Evolutionary conservation across 2,113 vertebrate genomes (phyloP).

Genomic region (Chelonoidis abingdonii): DNA sequence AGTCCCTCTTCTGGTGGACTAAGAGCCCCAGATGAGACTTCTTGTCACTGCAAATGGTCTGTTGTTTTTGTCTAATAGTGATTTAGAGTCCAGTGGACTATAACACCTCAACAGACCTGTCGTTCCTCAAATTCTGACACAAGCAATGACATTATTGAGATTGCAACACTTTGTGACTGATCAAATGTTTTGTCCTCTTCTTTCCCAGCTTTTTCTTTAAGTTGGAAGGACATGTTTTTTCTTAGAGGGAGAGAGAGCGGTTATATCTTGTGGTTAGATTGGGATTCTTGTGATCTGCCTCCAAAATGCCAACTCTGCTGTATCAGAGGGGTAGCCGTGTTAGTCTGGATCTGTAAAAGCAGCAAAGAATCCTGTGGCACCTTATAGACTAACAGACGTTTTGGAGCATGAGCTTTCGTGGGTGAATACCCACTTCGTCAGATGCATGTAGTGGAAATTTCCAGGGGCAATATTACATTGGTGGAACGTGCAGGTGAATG

Average conservation of each 20-base stretch:
- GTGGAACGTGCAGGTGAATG: too few species aligned
- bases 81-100: not conserved
- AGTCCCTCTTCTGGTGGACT: not conserved
- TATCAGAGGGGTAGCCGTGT: not conserved
- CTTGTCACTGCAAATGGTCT: not conserved
- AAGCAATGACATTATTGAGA: not conserved
- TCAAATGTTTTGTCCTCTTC: accelerated
- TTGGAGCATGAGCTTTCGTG: too few species aligned
- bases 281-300: not conserved
- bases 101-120: not conserved
- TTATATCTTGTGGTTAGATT: not conserved
- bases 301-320: not conserved
- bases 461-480: too few species aligned
- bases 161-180: not conserved
- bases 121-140: not conserved
- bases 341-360: too few species aligned
- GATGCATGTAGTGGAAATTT: too few species aligned
- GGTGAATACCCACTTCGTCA: too few species aligned
- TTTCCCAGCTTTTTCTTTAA: not conserved
- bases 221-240: not conserved
- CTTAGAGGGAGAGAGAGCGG: not conserved
- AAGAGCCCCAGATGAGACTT: not conserved
- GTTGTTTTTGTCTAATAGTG: not conserved
- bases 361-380: too few species aligned
- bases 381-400: too few species aligned